Evolutionary conservation across 64 coral and sea anemone species (phyloP).

Genomic region (Pachyseris speciosa): DNA sequence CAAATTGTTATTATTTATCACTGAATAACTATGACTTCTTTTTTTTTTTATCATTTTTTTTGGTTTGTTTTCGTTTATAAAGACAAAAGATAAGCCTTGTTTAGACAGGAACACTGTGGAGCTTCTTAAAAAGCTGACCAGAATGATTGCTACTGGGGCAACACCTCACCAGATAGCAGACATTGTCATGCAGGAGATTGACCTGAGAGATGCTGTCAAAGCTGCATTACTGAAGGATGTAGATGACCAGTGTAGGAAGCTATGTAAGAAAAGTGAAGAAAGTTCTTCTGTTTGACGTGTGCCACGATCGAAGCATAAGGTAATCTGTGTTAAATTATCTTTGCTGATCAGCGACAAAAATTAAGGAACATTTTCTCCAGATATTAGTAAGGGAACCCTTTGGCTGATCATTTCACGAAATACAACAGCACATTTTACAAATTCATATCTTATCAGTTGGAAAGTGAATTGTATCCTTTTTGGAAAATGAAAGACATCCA

Average conservation of each 20-base stretch:
- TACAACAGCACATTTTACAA: neutral
- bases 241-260: slow-evolving; percentile 26
- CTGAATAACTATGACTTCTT: too few species aligned
- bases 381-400: slow-evolving; percentile 10
- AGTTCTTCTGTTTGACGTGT: slow-evolving; percentile 9
- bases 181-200: slow-evolving; percentile 34
- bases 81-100: slow-evolving; percentile 62
- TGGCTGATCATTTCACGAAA: neutral
- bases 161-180: slow-evolving; percentile 44
- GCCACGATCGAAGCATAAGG: slow-evolving; percentile 33
- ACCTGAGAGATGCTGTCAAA: slow-evolving; percentile 38
- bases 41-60: slow-evolving; percentile 13
- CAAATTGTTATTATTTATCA: too few species aligned
- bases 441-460: neutral
- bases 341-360: too few species aligned
- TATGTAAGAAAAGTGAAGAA: slow-evolving; percentile 17
- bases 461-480: neutral
- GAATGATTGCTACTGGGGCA: slow-evolving; percentile 52
- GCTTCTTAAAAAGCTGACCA: slow-evolving; percentile 52
- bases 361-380: neutral
- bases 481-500: neutral
- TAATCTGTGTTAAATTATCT: slow-evolving; percentile 11
- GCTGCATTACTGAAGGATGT: slow-evolving; percentile 17
- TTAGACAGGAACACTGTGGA: slow-evolving; percentile 43
- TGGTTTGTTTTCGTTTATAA: slow-evolving; percentile 23